These are phyloP conservation scores for Apis dorsata DNA, from an alignment of 1,140 invertebrate species.

Conservation along the genomic window DNA sequence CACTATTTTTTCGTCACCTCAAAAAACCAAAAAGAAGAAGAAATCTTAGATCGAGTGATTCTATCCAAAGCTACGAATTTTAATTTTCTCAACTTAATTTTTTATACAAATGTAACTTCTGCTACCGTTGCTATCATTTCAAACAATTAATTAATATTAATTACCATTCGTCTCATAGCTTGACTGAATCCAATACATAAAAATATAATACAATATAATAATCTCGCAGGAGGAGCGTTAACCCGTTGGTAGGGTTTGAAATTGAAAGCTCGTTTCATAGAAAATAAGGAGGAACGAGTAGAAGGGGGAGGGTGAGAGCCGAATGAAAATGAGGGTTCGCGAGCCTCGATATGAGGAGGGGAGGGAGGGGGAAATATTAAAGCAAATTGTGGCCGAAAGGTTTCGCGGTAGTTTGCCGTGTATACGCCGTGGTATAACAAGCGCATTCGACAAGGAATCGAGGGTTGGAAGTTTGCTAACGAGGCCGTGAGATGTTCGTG, in stretches of 20 bases:
- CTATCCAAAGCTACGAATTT: too few relatives aligned
- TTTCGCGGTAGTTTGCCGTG: conserved; percentile 26
- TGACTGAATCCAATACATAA: too few relatives aligned
- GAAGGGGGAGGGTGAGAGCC: too few relatives aligned
- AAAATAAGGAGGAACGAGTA: neutral
- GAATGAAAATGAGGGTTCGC: conserved; percentile 28
- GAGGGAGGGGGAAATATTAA: neutral
- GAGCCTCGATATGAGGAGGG: neutral
- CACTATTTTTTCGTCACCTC: neutral
- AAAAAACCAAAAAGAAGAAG: neutral
- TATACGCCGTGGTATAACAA: conserved; percentile 3
- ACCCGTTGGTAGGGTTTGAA: neutral
- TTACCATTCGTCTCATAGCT: too few relatives aligned
- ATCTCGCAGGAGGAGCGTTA: neutral
- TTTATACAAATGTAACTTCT: too few relatives aligned
- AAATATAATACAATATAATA: too few relatives aligned
- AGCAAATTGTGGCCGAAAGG: conserved; percentile 30
- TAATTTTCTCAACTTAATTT: too few relatives aligned
- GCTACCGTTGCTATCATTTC: too few relatives aligned
- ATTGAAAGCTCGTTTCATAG: conserved; percentile 1
- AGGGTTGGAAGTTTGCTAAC: conserved; percentile 23
- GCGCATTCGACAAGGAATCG: conserved; percentile 3
- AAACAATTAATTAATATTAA: too few relatives aligned
- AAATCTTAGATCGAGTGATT: too few relatives aligned
- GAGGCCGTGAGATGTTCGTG: conserved; percentile 14